These are phyloP conservation scores for Cephus rjabovi DNA, from an alignment of 2,888 invertebrate species.

Conservation along the genomic window DNA sequence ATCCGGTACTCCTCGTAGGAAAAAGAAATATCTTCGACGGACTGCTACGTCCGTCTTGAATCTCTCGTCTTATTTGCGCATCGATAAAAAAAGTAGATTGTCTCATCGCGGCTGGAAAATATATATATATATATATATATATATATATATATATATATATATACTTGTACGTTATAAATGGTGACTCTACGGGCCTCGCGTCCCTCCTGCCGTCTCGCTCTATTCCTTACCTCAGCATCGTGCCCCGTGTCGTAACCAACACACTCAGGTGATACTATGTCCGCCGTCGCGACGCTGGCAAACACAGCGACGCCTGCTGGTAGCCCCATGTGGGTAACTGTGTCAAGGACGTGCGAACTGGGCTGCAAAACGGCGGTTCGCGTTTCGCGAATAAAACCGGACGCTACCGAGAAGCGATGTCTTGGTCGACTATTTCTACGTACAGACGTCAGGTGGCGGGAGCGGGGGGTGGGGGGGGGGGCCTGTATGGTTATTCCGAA, in stretches of 20 bases:
- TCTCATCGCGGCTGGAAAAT: not conserved
- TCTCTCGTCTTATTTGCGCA: not conserved
- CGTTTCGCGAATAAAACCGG: constrained; percentile 37
- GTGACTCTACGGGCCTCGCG: constrained; percentile 8
- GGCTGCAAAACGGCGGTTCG: constrained; percentile 57
- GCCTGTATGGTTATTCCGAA: not conserved
- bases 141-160: not conserved
- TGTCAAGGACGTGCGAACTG: constrained; percentile 68
- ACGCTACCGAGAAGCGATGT: not conserved
- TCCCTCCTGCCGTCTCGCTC: constrained; percentile 7
- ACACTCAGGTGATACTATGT: not conserved
- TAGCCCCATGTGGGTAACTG: constrained; percentile 64
- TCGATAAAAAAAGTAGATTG: not conserved
- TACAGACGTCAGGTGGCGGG: not conserved
- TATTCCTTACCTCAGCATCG: constrained; percentile 10
- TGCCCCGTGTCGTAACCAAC: constrained; percentile 8
- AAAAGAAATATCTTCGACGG: not conserved
- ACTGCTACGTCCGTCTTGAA: not conserved
- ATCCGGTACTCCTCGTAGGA: not conserved
- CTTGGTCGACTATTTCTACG: not conserved
- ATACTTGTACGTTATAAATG: not conserved
- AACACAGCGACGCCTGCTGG: constrained; percentile 25
- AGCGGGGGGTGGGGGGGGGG: too few species aligned
- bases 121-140: too few species aligned
- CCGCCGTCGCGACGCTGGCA: constrained; percentile 14